Base-by-base conservation (phyloP, 1,140 invertebrate species). In the Chelonus insularis region DNA sequence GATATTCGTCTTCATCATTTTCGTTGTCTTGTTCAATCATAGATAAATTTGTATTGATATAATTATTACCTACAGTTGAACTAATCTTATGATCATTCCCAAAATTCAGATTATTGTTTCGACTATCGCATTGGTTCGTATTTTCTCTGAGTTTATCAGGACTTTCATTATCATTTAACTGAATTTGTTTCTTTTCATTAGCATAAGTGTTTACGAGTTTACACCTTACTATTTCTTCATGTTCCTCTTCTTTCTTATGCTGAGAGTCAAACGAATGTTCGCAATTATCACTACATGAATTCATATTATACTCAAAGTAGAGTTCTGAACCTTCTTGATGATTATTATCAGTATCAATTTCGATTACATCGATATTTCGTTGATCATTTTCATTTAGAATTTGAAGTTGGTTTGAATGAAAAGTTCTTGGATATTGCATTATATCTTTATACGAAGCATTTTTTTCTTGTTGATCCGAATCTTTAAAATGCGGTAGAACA, bases 51-150 rank as follows among this genome's bases (percentile, higher is more conserved):
- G n/a, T n/a, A n/a, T n/a, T n/a, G n/a, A n/a, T n/a, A n/a, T n/a
- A n/a, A n/a, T n/a, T n/a, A n/a, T n/a, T n/a, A n/a, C n/a, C n/a
- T n/a, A n/a, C n/a, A n/a, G n/a, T n/a, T n/a, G n/a, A n/a, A n/a
- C n/a, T n/a, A n/a, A n/a, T n/a, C n/a, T n/a, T n/a, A n/a, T n/a
- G n/a, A n/a, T n/a, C n/a, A n/a, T n/a, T n/a, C n/a, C n/a, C n/a
- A n/a, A n/a, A n/a, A 63, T 79, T 79, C 6, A 81, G 62, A 47
- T 76, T 72, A 4, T 68, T 67, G n/a, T n/a, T n/a, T n/a, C n/a
- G n/a, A n/a, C n/a, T n/a, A n/a, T n/a, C n/a, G n/a, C n/a, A n/a
- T n/a, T n/a, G n/a, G n/a, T n/a, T n/a, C n/a, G n/a, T n/a, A n/a
- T n/a, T n/a, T n/a, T n/a, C n/a, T n/a, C n/a, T n/a, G n/a, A n/a